These are phyloP conservation scores for Limanda limanda DNA, from an alignment of 2,113 vertebrate species.

Conservation along the genomic window DNA sequence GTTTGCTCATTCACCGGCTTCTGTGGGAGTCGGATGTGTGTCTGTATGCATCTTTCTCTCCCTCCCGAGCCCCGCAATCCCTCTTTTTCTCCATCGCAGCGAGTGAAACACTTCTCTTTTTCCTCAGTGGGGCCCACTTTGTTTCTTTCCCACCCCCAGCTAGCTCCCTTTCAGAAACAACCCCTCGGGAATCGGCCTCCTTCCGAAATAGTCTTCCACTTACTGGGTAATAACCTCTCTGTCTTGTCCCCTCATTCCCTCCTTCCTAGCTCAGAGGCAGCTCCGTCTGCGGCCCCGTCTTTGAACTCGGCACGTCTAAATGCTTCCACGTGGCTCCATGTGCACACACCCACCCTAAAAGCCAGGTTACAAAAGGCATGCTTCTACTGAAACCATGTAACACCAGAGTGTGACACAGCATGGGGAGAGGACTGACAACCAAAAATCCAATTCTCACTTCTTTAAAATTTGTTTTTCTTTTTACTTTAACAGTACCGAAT, in stretches of 20 bases:
- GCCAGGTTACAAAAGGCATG: background rate
- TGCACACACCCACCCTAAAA: slow-evolving; percentile 43
- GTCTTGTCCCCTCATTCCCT: slow-evolving; percentile 10
- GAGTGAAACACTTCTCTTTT: slow-evolving; percentile 28
- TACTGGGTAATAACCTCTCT: slow-evolving; percentile 17
- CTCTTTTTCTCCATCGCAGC: slow-evolving; percentile 1
- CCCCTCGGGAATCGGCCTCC: slow-evolving; percentile 33
- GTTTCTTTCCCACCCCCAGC: slow-evolving; percentile 24
- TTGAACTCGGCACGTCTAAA: slow-evolving; percentile 60
- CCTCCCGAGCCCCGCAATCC: slow-evolving; percentile 1
- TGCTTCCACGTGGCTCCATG: slow-evolving; percentile 62
- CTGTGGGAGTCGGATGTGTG: slow-evolving; percentile 65
- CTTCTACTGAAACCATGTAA: background rate
- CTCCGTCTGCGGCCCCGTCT: slow-evolving; percentile 42
- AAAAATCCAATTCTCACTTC: no score
- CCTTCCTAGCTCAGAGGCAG: slow-evolving; percentile 36
- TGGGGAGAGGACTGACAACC: no score
- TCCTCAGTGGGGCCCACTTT: slow-evolving; percentile 32
- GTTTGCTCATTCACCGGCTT: slow-evolving; percentile 51
- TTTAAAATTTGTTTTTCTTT: background rate
- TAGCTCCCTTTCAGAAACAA: slow-evolving; percentile 19
- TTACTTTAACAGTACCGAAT: background rate
- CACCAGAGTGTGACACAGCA: background rate
- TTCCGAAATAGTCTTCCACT: slow-evolving; percentile 26
- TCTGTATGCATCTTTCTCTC: slow-evolving; percentile 21